These are phyloP conservation scores for Dryoscopus gambensis DNA, from an alignment of 2,113 vertebrate species.

Conservation along the genomic window DNA sequence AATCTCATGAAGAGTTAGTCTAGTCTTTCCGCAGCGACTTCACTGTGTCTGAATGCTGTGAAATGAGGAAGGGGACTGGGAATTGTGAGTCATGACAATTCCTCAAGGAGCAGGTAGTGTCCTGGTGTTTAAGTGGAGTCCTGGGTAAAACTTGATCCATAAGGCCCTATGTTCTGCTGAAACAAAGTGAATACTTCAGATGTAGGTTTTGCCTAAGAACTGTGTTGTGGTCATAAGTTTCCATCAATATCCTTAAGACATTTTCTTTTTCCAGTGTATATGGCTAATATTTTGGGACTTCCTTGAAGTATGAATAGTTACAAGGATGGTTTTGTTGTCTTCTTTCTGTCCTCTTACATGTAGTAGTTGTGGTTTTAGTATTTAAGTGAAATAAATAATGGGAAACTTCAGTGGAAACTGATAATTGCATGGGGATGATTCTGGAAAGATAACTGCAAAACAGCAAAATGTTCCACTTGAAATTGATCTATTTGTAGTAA, in stretches of 20 bases:
- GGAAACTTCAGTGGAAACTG: neutral
- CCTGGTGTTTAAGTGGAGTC: neutral
- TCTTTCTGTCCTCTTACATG: neutral
- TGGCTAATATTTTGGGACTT: neutral
- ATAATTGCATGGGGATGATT: neutral
- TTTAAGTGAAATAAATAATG: neutral
- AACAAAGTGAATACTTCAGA: neutral
- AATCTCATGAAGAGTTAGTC: neutral
- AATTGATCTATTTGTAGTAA: neutral
- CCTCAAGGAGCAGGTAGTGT: neutral
- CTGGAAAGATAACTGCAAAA: neutral
- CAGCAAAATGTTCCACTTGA: neutral
- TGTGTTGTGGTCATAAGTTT: neutral
- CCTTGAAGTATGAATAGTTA: neutral
- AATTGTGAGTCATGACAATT: neutral
- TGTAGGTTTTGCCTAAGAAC: neutral
- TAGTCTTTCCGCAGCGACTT: neutral
- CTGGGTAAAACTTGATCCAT: neutral
- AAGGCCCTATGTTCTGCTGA: neutral
- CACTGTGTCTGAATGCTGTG: neutral
- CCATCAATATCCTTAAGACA: rapidly evolving
- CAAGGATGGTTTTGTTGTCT: neutral
- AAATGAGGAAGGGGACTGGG: neutral
- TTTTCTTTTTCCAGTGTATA: neutral
- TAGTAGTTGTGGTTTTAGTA: neutral